Conservation (phyloP, 2,888 invertebrate genomes). For the Nephrotoma flavescens region DNA sequence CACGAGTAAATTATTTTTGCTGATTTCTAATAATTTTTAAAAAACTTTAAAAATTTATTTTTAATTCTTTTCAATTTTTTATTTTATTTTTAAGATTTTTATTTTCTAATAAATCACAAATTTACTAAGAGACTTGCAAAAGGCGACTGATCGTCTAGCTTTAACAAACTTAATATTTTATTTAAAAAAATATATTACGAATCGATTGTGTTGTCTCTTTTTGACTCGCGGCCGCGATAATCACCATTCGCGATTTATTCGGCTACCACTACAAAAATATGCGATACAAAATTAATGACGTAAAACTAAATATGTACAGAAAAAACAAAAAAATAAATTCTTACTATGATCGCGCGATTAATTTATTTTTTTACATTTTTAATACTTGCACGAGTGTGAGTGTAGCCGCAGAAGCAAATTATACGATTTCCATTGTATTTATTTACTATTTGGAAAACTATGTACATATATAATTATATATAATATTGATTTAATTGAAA, state of each 20-base stretch:
- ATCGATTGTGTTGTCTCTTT: not conserved
- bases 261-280: conserved; percentile 8
- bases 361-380: not conserved
- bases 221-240: not conserved
- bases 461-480: not conserved
- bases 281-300: conserved; percentile 6
- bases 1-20: not conserved
- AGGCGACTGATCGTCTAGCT: conserved; percentile 51
- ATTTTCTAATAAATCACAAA: not conserved
- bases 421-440: not conserved
- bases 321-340: not conserved
- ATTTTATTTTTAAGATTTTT: not conserved
- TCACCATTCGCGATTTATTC: not conserved
- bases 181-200: conserved; percentile 9
- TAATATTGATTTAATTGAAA: not conserved
- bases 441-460: not conserved
- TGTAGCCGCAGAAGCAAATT: not conserved
- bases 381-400: not conserved
- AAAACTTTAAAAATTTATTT: not conserved
- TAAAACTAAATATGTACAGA: not conserved
- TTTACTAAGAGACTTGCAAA: conserved; percentile 13
- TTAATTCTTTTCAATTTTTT: not conserved
- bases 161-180: conserved; percentile 29
- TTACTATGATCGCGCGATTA: not conserved
- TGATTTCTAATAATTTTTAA: not conserved